A percentile compares a stretch with the other conserved stretches of the same genome.
Conservation (phyloP, 2,888 invertebrate species). For the Gortyna flavago region DNA sequence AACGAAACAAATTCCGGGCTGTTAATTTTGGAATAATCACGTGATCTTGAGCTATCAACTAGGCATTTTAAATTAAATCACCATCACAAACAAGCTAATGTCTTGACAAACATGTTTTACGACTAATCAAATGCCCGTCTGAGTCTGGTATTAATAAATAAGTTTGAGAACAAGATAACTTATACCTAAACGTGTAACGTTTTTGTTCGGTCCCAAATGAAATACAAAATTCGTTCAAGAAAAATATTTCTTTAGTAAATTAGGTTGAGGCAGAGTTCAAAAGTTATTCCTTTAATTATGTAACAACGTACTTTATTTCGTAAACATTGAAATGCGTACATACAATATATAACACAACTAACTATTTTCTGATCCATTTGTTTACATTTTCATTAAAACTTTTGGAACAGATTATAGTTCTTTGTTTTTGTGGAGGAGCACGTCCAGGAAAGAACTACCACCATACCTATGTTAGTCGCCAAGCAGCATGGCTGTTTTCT, state of each 20-base stretch:
- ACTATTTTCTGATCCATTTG: no score
- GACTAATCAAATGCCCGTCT: slow-evolving; percentile 33
- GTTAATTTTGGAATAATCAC: slow-evolving; percentile 27
- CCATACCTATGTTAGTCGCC: no score
- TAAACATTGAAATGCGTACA: not conserved
- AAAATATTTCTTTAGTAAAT: slow-evolving; percentile 38
- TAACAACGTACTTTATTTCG: not conserved
- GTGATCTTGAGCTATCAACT: slow-evolving; percentile 14
- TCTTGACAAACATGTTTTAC: slow-evolving; percentile 42
- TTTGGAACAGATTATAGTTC: no score
- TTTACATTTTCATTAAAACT: no score
- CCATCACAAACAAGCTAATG: not conserved
- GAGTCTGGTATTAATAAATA: slow-evolving; percentile 28
- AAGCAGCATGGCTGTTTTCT: no score
- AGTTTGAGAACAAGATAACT: slow-evolving; percentile 19
- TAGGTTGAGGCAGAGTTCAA: not conserved
- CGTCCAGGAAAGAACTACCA: no score
- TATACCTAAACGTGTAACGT: slow-evolving; percentile 5
- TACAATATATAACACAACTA: not conserved
- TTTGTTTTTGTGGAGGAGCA: no score
- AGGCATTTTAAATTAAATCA: slow-evolving; percentile 48
- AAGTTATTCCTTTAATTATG: slow-evolving; percentile 21
- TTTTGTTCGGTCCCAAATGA: slow-evolving; percentile 16
- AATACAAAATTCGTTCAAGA: slow-evolving; percentile 23
- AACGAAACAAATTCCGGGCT: not conserved